Evolutionary conservation across 2,888 invertebrate species (phyloP).

Genomic region (Smittia sp.): DNA sequence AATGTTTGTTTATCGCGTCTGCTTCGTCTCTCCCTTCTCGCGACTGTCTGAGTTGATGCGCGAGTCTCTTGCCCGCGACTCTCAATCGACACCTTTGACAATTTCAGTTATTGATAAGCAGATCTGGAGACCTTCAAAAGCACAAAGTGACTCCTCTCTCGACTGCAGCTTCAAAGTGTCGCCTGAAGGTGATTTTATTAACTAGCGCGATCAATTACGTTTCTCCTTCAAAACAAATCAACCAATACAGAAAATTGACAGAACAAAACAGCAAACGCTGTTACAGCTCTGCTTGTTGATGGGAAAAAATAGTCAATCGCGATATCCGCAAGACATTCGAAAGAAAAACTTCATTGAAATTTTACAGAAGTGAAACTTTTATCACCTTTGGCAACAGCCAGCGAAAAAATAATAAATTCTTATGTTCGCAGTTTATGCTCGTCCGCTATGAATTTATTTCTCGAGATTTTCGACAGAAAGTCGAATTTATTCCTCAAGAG

Average conservation of each 20-base stretch:
- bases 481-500: constrained; percentile 3
- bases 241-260: constrained; percentile 6
- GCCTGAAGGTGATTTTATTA: constrained; percentile 9
- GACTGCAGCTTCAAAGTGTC: constrained; percentile 6
- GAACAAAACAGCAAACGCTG: constrained; percentile 11
- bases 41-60: neutral
- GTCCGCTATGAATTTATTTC: constrained; percentile 33
- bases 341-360: constrained; percentile 32
- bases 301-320: constrained; percentile 10
- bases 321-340: constrained; percentile 26
- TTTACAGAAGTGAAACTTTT: constrained; percentile 39
- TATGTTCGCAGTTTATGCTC: neutral
- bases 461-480: neutral
- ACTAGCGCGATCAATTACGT: constrained; percentile 12
- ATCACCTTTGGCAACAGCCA: constrained; percentile 24
- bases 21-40: neutral
- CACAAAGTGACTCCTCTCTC: neutral
- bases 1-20: constrained; percentile 9
- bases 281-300: neutral
- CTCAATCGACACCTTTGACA: neutral
- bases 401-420: constrained; percentile 34
- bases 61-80: neutral
- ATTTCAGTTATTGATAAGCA: neutral
- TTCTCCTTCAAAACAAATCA: constrained; percentile 10
- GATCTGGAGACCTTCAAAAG: neutral